Evolutionary conservation across 1,140 invertebrate species (phyloP), one percentile per base, ranked within the genome.

Genomic region (Ceratina australensis): DNA sequence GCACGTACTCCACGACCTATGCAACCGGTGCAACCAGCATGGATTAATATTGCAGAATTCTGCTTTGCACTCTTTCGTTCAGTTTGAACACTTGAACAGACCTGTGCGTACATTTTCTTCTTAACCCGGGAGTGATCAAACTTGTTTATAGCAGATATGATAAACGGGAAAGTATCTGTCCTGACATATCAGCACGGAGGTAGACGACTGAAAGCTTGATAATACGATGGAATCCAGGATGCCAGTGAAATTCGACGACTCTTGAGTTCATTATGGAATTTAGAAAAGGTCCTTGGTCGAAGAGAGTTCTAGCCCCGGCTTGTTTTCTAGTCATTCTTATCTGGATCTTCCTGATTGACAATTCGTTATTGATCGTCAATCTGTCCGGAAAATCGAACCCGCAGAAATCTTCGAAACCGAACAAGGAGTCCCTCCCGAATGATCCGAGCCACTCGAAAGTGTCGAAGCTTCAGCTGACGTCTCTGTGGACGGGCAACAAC

Each of bases 401-500:
- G 13, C 71, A 77, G 26, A 75, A 56, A 63, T 13, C 69, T 42
- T 16, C 72, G 68, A 78, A 79, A 60, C 24, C 50, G 13, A 56
- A 22, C 33, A 64, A 78, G 60, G 49, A 57, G 22, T n/a, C 69
- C 2, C 20, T 76, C 26, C 18, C 54, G 24, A 61, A 69, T 18
- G n/a, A 56, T 16, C 50, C 61, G 49, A 59, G 47, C 20, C 49
- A 61, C 12, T n/a, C 33, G 15, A 82, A 67, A n/a, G 5, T 61
- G 54, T 77, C 85, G 8, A 89, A 86, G 56, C 80, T 88, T 18
- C 87, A 90, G 52, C 56, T 87, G 20, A 77, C 88, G n/a, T 84
- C 89, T 10, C 67, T 88, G 8, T 90, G 86, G 80, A 68, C 87
- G n/a, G 79, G 67, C 61, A 91, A 87, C 60, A 77, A 81, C 20